These are phyloP conservation scores for Ennomos fuscantarius DNA, from an alignment of 2,888 invertebrate species.

Conservation along the genomic window DNA sequence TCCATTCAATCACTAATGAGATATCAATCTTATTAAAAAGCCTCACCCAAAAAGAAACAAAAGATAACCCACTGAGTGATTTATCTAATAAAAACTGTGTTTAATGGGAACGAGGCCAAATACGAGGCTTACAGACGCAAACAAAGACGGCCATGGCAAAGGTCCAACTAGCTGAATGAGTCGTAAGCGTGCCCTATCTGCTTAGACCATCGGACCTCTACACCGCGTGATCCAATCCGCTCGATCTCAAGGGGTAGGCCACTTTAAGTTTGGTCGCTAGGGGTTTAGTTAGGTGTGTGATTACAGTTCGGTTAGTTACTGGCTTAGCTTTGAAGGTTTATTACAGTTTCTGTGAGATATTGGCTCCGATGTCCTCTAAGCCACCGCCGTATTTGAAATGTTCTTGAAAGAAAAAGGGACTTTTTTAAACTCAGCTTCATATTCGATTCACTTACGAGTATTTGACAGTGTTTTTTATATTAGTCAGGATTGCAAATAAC, in stretches of 20 bases:
- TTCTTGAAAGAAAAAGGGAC: too few relatives aligned
- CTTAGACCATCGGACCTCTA: conserved; percentile 32
- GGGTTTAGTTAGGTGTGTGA: conserved; percentile 31
- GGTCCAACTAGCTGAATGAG: conserved; percentile 31
- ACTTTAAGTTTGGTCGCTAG: conserved; percentile 29
- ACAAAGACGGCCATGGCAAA: conserved; percentile 38
- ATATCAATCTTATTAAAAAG: too few relatives aligned
- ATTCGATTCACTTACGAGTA: too few relatives aligned
- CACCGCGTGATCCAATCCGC: conserved; percentile 29
- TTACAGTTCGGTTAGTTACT: conserved; percentile 23
- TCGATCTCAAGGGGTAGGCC: conserved; percentile 32
- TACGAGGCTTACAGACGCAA: conserved; percentile 29
- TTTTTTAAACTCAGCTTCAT: too few relatives aligned
- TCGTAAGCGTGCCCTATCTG: conserved; percentile 40
- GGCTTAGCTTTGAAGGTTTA: neutral
- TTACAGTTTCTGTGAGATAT: too few relatives aligned
- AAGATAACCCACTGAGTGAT: conserved; percentile 13
- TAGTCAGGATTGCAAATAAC: too few relatives aligned
- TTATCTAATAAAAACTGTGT: conserved; percentile 21
- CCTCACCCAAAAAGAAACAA: neutral
- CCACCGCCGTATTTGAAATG: too few relatives aligned
- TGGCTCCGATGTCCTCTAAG: too few relatives aligned
- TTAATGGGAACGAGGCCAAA: conserved; percentile 38
- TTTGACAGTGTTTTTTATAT: too few relatives aligned
- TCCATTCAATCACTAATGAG: too few relatives aligned